Base-by-base conservation (phyloP, 2,797 vertebrate species). In the Poecilia gillii region DNA sequence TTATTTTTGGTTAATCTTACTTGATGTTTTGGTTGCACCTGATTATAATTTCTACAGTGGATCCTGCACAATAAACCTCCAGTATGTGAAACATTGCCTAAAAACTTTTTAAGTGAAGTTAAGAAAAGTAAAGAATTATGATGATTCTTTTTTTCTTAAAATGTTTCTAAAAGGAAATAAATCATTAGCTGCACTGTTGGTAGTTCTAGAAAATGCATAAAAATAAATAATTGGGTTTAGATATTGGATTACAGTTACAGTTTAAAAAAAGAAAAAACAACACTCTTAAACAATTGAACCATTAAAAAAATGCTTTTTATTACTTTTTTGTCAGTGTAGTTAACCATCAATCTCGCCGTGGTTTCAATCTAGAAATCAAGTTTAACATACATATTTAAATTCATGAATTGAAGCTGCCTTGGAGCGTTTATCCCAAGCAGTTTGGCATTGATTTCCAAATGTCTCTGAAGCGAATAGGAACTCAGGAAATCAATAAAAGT, bases 401-500 rank as follows among this genome's bases (percentile, higher is more conserved):
- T 13, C 23, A 14, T n/a, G 7, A 43, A 43, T 2, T 25, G 20
- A 68, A 41, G 64, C 33, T 68, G 8, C 64, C 1, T 4, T 31
- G 2, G 9, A 16, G 8, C 25, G 12, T 43, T 43, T 70, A 45
- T 43, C 41, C 0, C 66, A 36, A 41, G 20, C 47, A 55, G 31
- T 14, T 41, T 43, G 4, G 16, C 51, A 14, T 23, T n/a, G 33
- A n/a, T 70, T 41, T n/a, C 11, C 14, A 45, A 70, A 70, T 23
- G 2, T 23, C 36, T 41, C 31, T 3, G 20, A 23, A 68, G 36
- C 36, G 1, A 36, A 23, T 23, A 18, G 46, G 9, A 74, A 75
- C 39, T 59, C 12, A 31, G 76, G 41, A 80, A 68, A 79, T 70
- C 36, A 64, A 39, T 70, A 62, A 62, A 71, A 77, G 70, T 33